Percentiles rank a stretch among this genome's conserved stretches.
These are phyloP conservation scores for Cardiocondyla obscurior DNA, from an alignment of 1,140 invertebrate genomes.

Conservation along the genomic window DNA sequence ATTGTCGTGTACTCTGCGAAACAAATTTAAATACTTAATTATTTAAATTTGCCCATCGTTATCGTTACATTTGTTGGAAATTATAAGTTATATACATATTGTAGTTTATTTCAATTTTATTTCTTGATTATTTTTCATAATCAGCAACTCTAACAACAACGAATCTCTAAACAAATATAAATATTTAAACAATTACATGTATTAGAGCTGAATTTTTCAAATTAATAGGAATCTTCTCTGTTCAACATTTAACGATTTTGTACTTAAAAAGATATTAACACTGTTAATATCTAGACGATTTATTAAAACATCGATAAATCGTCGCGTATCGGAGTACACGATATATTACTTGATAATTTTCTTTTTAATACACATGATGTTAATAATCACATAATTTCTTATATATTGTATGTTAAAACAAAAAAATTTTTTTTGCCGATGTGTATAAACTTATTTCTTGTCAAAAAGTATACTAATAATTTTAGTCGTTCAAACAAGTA, in stretches of 20 bases:
- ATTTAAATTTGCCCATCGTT: neutral
- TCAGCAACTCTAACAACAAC: neutral
- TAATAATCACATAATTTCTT: neutral
- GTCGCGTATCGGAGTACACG: neutral
- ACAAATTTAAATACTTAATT: neutral
- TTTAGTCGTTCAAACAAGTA: too few relatives aligned
- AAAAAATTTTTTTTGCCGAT: neutral
- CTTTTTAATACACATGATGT: neutral
- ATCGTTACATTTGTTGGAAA: neutral
- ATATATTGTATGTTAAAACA: neutral
- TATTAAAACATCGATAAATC: neutral
- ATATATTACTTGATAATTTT: neutral
- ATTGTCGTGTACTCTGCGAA: neutral
- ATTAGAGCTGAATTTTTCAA: neutral
- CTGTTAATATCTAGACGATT: neutral
- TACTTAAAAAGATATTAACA: slow-evolving; percentile 13
- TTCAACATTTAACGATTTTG: slow-evolving; percentile 29
- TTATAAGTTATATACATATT: neutral
- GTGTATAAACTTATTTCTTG: neutral
- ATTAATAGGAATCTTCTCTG: neutral
- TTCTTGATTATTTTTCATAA: neutral
- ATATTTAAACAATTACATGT: neutral
- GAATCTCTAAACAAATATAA: neutral
- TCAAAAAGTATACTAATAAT: neutral
- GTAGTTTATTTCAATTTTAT: neutral